Evolutionary conservation across 2,797 vertebrate genomes (phyloP), one percentile per base, ranked within the genome.

Genomic region (Antrozous pallidus): DNA sequence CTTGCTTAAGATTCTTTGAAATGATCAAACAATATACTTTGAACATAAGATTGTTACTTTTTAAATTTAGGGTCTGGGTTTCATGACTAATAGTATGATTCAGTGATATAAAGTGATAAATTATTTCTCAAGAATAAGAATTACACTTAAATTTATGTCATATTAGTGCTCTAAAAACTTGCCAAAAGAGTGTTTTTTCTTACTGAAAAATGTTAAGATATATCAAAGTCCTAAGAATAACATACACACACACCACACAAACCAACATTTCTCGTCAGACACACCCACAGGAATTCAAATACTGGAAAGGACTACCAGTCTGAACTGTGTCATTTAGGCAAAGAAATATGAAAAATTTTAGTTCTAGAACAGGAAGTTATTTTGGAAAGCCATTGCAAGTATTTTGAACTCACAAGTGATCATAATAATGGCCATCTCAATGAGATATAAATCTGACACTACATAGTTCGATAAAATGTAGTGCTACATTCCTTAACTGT

Each of bases 361-460:
- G 40, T 82, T 9, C n/a, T 92, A 28, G 51, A 81, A 45, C 33
- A 95, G 38, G 40, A 93, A 40, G 17, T 33, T 36, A 88, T 95
- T 97, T 92, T 90, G 79, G 42, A 82, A 96, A 97, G 85, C 73
- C 77, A 87, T 0, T 51, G 22, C 16, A 85, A 97, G 77, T 90
- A 38, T 42, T 65, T 84, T 82, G 83, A 94, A 91, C 74, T 80
- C 88, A 91, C 88, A 96, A 93, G 85, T 45, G 88, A 36, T 91
- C 16, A 8, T 11, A 87, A 84, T 67, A 75, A 96, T 51, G 40
- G 22, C 94, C 91, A 36, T 58, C 38, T 96, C 51, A 90, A 20
- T 84, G 93, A 95, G 77, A 93, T 2, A 96, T 5, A 95, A 96
- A 97, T 71, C 2, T 36, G 96, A 90, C 75, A 61, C 67, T 63